phyloP scores from a whole-genome alignment of 2,113 vertebrate species.

The Myanophis thanlyinensis region DNA sequence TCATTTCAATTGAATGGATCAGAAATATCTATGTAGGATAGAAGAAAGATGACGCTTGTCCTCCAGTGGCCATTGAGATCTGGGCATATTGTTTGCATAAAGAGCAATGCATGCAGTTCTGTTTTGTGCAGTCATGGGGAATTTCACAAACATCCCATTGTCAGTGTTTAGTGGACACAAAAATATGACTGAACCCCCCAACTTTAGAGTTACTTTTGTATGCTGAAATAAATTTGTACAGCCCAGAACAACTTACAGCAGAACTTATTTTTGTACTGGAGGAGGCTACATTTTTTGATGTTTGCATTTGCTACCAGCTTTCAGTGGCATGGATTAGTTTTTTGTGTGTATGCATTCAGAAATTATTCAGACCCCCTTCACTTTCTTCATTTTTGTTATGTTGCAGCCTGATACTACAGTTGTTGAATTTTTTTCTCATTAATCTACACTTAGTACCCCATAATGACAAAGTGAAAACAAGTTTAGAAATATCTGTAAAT shows the following conservation, averaged over 20 bases:
- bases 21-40: neutral
- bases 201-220: neutral
- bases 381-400: neutral
- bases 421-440: neutral
- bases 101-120: neutral
- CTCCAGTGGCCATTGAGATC: neutral
- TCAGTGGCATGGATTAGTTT: neutral
- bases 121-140: neutral
- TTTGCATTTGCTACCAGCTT: neutral
- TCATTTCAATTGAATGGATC: neutral
- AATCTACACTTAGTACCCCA: neutral
- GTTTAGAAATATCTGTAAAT: neutral
- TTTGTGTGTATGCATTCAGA: neutral
- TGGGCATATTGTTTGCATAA: neutral
- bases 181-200: neutral
- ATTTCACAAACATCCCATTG: neutral
- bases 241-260: neutral
- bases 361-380: neutral
- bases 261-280: neutral
- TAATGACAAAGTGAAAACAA: neutral
- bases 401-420: neutral
- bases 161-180: neutral
- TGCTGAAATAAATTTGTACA: neutral
- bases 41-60: neutral
- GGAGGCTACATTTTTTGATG: neutral